Base-by-base conservation (phyloP, 2,888 invertebrate species). In the Andrena minutula region DNA sequence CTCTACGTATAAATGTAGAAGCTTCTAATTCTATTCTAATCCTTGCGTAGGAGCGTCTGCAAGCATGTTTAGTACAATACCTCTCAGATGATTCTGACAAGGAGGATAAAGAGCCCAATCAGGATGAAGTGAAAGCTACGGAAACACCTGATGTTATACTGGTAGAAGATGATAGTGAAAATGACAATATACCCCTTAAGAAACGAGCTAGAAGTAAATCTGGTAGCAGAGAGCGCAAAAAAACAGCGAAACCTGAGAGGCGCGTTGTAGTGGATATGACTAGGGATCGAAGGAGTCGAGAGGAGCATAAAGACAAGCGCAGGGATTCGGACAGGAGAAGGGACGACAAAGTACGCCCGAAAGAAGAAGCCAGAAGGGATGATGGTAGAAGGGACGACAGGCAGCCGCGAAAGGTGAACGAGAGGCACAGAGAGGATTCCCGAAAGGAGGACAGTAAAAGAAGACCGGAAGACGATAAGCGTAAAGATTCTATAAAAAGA, bases 1-100 rank as follows among this genome's bases (percentile, higher is more conserved):
- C 6, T 75, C 8, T 16, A 1, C 8, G 6, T n/a, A 8, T 32
- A 28, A 16, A 16, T 26, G n/a, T 53, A 53, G 28, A 47, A 69
- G 4, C 16, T 12, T 16, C 4, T 66, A 64, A 66, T 28, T 8
- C 23, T 41, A 30, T 56, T 56, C 7, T 20, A 23, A 64, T 70
- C 16, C 70, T 49, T 77, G 79, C 86, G 0, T 71, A 95, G 95
- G 95, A 94, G 84, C 92, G 95, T 60, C 94, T 98, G 61, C 98
- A 98, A 94, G 97, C 97, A 53, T 95, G 97, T 49, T 94, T 97
- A 64, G 96, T 96, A 63, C 97, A 97, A 81, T 97, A 97, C 92
- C 95, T 95, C 90, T 97, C 96, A 0, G 97, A 97, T 84, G 95
- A 94, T 83, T 95, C 96, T 47, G 95, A 95, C 65, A 95, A 95